Conservation (phyloP, 2,113 vertebrate genomes). For the Solenodon paradoxus region DNA sequence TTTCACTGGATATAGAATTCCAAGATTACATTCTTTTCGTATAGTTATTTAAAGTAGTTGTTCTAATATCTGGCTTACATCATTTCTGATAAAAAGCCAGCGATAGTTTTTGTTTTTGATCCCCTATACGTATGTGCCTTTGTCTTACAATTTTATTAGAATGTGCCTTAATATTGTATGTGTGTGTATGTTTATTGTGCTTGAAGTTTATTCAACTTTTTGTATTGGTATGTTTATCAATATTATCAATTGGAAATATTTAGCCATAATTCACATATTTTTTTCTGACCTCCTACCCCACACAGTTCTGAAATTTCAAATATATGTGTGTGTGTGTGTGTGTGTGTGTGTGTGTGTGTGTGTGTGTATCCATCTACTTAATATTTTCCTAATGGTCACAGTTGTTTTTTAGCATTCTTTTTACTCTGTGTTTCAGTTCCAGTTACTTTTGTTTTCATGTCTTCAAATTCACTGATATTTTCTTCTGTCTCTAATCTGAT, state of each 20-base stretch:
- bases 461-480: background rate
- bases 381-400: background rate
- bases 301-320: background rate
- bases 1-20: slow-evolving; percentile 27
- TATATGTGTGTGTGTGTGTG: no score
- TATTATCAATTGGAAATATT: background rate
- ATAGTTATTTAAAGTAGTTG: background rate
- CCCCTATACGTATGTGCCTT: background rate
- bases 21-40: background rate
- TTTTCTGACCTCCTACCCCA: background rate
- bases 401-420: background rate
- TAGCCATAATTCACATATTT: background rate
- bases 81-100: background rate
- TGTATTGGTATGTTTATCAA: background rate
- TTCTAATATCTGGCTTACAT: background rate
- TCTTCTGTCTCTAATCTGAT: background rate
- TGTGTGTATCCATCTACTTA: background rate
- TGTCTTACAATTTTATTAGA: background rate
- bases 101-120: background rate
- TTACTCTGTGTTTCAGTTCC: background rate
- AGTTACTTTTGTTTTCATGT: background rate
- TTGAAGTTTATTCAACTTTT: background rate
- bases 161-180: background rate
- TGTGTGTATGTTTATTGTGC: background rate
- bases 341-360: no score